A percentile compares a stretch with the other conserved stretches of the same genome.
Evolutionary conservation across 1,140 invertebrate genomes (phyloP).

Genomic region (Bicyclus anynana): DNA sequence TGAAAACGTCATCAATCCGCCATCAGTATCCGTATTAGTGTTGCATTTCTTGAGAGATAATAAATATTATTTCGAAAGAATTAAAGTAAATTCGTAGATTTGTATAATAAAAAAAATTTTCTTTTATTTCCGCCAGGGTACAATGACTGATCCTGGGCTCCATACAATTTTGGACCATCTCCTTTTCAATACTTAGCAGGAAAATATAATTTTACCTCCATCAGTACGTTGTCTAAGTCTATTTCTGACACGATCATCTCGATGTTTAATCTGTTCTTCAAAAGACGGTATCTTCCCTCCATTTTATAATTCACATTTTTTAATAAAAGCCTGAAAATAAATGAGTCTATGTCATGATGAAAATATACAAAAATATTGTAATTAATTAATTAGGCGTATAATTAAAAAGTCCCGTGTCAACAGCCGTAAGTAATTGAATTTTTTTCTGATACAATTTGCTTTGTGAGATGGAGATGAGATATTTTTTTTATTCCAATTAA

Average conservation of each 20-base stretch:
- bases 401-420: neutral
- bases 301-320: conserved; percentile 48
- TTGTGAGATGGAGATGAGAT: neutral
- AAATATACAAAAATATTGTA: neutral
- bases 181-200: neutral
- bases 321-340: conserved; percentile 43
- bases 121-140: too few relatives aligned
- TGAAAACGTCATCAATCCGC: too few relatives aligned
- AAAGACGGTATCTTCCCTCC: conserved; percentile 48
- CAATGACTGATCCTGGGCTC: too few relatives aligned
- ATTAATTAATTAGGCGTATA: neutral
- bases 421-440: neutral
- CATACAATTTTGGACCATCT: too few relatives aligned
- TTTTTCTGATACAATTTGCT: neutral
- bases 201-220: conserved; percentile 33
- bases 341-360: neutral
- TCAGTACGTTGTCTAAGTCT: conserved; percentile 29
- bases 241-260: conserved; percentile 45
- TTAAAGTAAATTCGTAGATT: too few relatives aligned
- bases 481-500: too few relatives aligned
- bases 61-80: too few relatives aligned
- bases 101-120: too few relatives aligned
- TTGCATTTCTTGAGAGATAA: too few relatives aligned
- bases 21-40: too few relatives aligned
- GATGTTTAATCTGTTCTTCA: conserved; percentile 37